Conservation (phyloP, 2,888 invertebrate species). For the Priocnemis perturbator region DNA sequence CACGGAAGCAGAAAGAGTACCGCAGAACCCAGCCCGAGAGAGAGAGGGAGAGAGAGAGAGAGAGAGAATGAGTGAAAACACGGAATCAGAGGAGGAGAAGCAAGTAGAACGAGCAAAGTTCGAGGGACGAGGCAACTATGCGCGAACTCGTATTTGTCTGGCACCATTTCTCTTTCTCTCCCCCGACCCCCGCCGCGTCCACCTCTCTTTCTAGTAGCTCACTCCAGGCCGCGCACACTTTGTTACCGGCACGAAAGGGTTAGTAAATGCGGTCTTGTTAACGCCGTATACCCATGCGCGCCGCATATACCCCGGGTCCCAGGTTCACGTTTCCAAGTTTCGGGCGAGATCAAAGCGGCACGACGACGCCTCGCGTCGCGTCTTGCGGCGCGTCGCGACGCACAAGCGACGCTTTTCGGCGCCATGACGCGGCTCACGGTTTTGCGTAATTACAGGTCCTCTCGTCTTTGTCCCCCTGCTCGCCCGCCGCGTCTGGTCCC, state of each 20-base stretch:
- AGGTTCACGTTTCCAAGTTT: neutral
- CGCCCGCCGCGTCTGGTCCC: no score
- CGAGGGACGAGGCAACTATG: slow-evolving; percentile 21
- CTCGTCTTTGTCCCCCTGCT: neutral
- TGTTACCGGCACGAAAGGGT: slow-evolving; percentile 26
- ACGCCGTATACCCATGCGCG: slow-evolving; percentile 12
- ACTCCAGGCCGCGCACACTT: slow-evolving; percentile 38
- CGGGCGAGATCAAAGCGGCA: slow-evolving; percentile 12
- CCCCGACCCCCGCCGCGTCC: neutral
- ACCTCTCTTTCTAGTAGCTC: slow-evolving; percentile 28
- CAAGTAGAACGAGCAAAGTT: slow-evolving; percentile 18
- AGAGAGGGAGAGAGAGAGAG: slow-evolving; percentile 8
- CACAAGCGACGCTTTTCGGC: slow-evolving; percentile 15
- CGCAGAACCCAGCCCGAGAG: neutral
- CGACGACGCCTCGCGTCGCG: slow-evolving; percentile 29
- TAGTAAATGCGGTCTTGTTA: slow-evolving; percentile 40
- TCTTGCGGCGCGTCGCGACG: slow-evolving; percentile 25
- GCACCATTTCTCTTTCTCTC: slow-evolving; percentile 13
- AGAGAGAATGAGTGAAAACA: slow-evolving; percentile 10
- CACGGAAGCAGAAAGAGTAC: no score
- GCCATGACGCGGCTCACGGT: neutral
- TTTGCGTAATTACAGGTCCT: slow-evolving; percentile 16
- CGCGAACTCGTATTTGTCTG: slow-evolving; percentile 32
- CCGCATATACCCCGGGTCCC: neutral
- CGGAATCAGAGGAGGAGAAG: slow-evolving; percentile 18